Conservation (phyloP, 2,113 vertebrate genomes). For the Pituophis catenifer region DNA sequence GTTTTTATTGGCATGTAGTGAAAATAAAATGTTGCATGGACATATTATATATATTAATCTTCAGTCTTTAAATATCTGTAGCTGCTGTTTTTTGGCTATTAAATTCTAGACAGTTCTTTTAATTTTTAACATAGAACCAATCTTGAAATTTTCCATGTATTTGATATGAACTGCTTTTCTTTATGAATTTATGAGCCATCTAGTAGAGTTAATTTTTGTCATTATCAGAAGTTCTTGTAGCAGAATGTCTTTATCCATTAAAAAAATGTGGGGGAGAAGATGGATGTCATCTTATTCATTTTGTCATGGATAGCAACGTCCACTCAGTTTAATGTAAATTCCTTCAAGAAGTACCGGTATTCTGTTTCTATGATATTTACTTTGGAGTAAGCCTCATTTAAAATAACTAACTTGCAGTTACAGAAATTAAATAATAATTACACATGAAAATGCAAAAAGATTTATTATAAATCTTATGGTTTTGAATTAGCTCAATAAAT, state of each 20-base stretch:
- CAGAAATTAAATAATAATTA: background rate
- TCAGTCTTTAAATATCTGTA: background rate
- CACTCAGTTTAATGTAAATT: background rate
- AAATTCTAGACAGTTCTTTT: background rate
- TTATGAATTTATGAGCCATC: slow-evolving; percentile 26
- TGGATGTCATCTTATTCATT: background rate
- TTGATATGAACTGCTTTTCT: slow-evolving; percentile 1
- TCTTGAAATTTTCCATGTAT: background rate
- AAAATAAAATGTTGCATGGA: background rate
- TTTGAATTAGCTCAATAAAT: background rate
- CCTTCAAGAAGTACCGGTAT: background rate
- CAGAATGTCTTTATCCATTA: background rate
- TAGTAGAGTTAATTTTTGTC: slow-evolving; percentile 22
- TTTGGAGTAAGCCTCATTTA: background rate
- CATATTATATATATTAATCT: background rate
- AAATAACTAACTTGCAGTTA: background rate
- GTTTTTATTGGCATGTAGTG: background rate
- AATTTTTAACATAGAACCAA: background rate
- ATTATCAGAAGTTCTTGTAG: background rate
- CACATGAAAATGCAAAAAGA: background rate
- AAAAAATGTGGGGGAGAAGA: background rate
- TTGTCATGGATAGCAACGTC: background rate
- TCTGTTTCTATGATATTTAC: background rate
- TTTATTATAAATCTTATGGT: background rate
- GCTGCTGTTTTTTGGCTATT: background rate